These are phyloP conservation scores for Micropoecilia bifurca DNA, from an alignment of 2,797 vertebrate genomes.

Conservation along the genomic window DNA sequence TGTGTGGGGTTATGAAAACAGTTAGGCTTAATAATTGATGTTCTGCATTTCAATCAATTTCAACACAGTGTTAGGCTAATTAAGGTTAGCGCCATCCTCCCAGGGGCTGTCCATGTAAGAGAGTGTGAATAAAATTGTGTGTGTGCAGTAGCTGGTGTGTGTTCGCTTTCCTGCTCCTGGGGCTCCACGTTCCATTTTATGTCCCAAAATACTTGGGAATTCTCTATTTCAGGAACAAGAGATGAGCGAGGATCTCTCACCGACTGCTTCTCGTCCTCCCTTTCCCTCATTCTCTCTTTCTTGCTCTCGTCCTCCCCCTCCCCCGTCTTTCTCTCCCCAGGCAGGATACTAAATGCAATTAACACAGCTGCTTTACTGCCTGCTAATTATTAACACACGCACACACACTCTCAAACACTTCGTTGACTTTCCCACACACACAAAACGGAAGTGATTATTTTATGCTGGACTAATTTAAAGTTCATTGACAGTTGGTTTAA, in stretches of 20 bases:
- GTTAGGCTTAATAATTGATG: slow-evolving; percentile 91
- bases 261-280: slow-evolving; percentile 22
- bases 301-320: slow-evolving; percentile 50
- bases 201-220: slow-evolving; percentile 89
- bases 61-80: slow-evolving; percentile 93
- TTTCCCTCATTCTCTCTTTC: slow-evolving; percentile 22
- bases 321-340: slow-evolving; percentile 80
- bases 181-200: slow-evolving; percentile 81
- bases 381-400: slow-evolving; percentile 95
- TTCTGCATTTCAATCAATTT: slow-evolving; percentile 92
- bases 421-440: slow-evolving; percentile 15
- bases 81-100: slow-evolving; percentile 94
- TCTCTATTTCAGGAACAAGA: slow-evolving; percentile 93
- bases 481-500: slow-evolving; percentile 88
- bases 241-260: slow-evolving; percentile 78
- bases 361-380: slow-evolving; percentile 93
- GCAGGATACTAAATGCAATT: slow-evolving; percentile 94
- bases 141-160: slow-evolving; percentile 28
- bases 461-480: slow-evolving; percentile 95
- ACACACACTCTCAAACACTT: slow-evolving; percentile 73
- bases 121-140: slow-evolving; percentile 36
- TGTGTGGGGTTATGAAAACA: slow-evolving; percentile 81
- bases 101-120: slow-evolving; percentile 84
- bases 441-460: slow-evolving; percentile 82
- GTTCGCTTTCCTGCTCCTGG: slow-evolving; percentile 67